Conservation (phyloP, 1,140 invertebrate species). For the Tetramorium simillimum region DNA sequence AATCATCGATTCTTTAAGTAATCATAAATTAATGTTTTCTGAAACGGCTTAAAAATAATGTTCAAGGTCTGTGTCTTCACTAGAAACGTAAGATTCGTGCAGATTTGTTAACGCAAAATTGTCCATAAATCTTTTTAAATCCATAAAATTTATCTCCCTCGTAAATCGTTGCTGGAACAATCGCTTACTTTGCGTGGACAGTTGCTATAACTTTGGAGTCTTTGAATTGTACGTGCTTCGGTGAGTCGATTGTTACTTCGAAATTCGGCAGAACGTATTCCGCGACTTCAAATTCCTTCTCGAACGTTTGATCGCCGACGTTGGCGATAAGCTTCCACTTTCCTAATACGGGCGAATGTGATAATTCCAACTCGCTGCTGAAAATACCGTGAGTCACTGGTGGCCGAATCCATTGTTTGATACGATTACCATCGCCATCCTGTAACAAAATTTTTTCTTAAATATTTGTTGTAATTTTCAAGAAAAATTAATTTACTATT, state of each 20-base stretch:
- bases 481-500: background rate
- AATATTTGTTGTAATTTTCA: background rate
- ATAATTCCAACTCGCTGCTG: conserved; percentile 91
- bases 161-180: background rate
- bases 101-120: background rate
- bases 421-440: conserved; percentile 93
- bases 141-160: background rate
- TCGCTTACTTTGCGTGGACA: conserved; percentile 92
- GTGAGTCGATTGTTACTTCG: conserved; percentile 93
- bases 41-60: background rate
- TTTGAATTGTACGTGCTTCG: conserved; percentile 92
- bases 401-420: conserved; percentile 92
- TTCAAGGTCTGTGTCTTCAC: background rate
- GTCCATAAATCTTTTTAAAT: background rate
- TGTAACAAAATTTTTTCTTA: conserved; percentile 43
- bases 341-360: conserved; percentile 95
- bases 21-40: background rate
- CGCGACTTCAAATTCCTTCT: conserved; percentile 92
- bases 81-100: background rate
- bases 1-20: background rate
- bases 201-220: conserved; percentile 91
- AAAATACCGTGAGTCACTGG: conserved; percentile 91
- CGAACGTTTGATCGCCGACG: conserved; percentile 88
- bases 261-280: conserved; percentile 98
- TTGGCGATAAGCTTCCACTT: conserved; percentile 93